phyloP scores from a whole-genome alignment of 2,888 invertebrate species.

The Zeuzera pyrina region DNA sequence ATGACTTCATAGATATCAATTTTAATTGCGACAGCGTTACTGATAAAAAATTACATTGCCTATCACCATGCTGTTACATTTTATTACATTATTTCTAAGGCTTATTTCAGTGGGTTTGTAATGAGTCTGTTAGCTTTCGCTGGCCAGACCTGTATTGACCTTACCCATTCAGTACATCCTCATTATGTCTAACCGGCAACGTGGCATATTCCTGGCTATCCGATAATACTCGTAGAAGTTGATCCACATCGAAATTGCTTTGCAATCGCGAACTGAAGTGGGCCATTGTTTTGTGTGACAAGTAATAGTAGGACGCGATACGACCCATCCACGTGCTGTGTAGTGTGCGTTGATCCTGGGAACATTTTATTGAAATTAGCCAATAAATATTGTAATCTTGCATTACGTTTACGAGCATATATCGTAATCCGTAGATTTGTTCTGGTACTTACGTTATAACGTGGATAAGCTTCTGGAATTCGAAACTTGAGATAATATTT shows the following conservation, averaged over 20 bases:
- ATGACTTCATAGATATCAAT: too few species aligned
- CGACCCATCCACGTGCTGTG: constrained; percentile 87
- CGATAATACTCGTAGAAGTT: constrained; percentile 84
- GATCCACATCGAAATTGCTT: constrained; percentile 77
- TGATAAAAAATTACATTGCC: too few species aligned
- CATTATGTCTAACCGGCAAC: constrained; percentile 97
- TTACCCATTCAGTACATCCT: constrained; percentile 93
- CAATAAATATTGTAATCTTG: not conserved
- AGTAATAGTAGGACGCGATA: constrained; percentile 97
- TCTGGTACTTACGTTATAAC: too few species aligned
- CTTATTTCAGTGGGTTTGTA: too few species aligned
- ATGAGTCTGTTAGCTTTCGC: too few species aligned
- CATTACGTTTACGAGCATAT: too few species aligned
- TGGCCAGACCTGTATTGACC: constrained; percentile 22
- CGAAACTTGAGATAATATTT: too few species aligned
- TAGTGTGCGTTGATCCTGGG: constrained; percentile 74
- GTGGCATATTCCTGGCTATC: constrained; percentile 93
- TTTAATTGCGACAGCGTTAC: too few species aligned
- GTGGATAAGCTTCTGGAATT: too few species aligned
- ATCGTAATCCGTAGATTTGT: too few species aligned
- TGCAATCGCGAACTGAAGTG: constrained; percentile 82
- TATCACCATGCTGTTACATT: too few species aligned
- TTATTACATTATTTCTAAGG: too few species aligned
- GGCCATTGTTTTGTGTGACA: constrained; percentile 92
- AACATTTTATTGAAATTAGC: constrained; percentile 10